Base-by-base conservation (phyloP, 1,140 invertebrate genomes). In the Diprion similis region DNA sequence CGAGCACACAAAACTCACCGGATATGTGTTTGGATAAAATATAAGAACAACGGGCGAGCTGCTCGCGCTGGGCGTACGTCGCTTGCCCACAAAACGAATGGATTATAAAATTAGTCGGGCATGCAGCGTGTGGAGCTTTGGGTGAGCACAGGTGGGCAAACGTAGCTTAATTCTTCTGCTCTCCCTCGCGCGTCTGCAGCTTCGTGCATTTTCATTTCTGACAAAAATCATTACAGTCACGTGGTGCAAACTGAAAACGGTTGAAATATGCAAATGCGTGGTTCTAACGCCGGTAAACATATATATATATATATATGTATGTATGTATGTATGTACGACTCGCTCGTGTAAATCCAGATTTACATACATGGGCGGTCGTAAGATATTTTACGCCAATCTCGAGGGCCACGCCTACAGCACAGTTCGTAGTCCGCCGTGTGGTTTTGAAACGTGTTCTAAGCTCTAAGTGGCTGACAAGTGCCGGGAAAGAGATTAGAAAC, bases 11-110 rank as follows among this genome's bases (percentile, higher is more conserved):
- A 18, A 45, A 15, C 13, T 17, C 66, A 3, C 17, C 66, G 37
- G 66, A 37, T 37, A 37, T 45, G 19, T 68, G 66, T 68, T 68
- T 68, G 66, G 66, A 68, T 68, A 68, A 68, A 68, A 68, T 68
- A 45, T 68, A 59, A 59, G 51, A 59, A 59, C 51, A 59, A 59
- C 51, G 51, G 51, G 9, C n/a, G 11, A 15, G 11, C 11, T 37
- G 24, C 24, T 37, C 24, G 51, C 51, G 51, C 51, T 13, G n/a
- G 51, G 51, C 51, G 51, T 59, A 17, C n/a, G 24, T 37, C 24
- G 24, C 24, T 37, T 37, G 24, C 24, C 24, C 24, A 37, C 24
- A 37, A 37, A 37, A 59, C 51, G 51, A 59, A 59, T 59, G 51
- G 51, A 59, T 59, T 59, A 59, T 59, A 59, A 59, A 59, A 59